Percentiles rank a stretch among this genome's conserved stretches.
These are phyloP conservation scores for Drosophila pruinosa DNA, from an alignment of 1,140 invertebrate species.

Conservation along the genomic window DNA sequence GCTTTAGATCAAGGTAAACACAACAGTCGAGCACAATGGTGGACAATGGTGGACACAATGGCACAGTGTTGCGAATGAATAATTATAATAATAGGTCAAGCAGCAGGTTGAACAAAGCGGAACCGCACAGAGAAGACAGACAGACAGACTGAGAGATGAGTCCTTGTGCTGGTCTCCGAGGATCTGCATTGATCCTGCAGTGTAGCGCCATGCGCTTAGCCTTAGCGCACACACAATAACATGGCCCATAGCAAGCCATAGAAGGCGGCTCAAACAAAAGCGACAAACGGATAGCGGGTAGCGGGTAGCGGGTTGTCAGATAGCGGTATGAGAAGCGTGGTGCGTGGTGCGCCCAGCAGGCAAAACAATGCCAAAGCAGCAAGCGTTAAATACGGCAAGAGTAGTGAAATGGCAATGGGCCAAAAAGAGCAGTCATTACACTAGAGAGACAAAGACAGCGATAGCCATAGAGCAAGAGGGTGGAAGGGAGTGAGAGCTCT, in stretches of 20 bases:
- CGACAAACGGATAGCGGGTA: conserved; percentile 38
- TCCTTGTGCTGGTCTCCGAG: background rate
- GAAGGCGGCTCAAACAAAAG: conserved; percentile 27
- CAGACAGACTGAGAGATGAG: no score
- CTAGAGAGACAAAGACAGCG: background rate
- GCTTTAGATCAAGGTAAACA: conserved; percentile 49
- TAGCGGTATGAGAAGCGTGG: background rate
- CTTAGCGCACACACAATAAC: conserved; percentile 50
- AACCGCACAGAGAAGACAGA: no score
- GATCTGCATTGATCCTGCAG: conserved; percentile 63
- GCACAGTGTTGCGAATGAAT: conserved; percentile 74
- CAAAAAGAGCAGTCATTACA: conserved; percentile 37
- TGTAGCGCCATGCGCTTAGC: conserved; percentile 71
- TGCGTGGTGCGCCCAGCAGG: conserved; percentile 47
- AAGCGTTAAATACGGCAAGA: conserved; percentile 57
- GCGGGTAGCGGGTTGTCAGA: no score
- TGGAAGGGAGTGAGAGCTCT: background rate
- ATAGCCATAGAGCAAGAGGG: background rate
- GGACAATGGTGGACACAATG: conserved; percentile 64
- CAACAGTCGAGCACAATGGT: conserved; percentile 42
- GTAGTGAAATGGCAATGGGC: conserved; percentile 46
- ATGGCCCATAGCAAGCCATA: conserved; percentile 7
- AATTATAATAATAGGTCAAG: conserved; percentile 79
- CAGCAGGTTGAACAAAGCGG: conserved; percentile 59
- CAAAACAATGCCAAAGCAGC: conserved; percentile 62